Base-by-base conservation (phyloP, 2,888 invertebrate species). In the Deilephila porcellus region DNA sequence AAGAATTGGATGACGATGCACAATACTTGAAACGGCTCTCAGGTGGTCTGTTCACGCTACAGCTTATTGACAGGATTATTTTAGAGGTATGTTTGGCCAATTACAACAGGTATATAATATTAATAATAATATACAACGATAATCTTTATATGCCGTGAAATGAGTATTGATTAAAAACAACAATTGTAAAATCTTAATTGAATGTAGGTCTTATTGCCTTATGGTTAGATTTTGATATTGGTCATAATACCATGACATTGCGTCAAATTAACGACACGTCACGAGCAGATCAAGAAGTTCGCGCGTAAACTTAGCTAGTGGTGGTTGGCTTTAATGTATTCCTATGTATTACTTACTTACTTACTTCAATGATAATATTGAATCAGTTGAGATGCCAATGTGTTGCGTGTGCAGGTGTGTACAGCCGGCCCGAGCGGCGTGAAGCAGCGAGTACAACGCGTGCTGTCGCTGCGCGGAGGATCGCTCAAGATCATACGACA, bases 21-120 rank as follows among this genome's bases (percentile, higher is more conserved):
- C 97, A 97, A 83, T 99, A 99, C 89, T 94, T 99, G 76, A 97
- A 97, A 85, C 95, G 99, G 77, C 92, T 99, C 70, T 98, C 99
- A 76, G 98, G 97, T 11, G 99, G 99, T 0, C 95, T 99, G n/a
- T 99, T 99, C 89, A 98, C 98, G 0, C 95, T 99, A 73, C 99
- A 99, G 91, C 95, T 99, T 71, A 97, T 99, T 37, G 99, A 99
- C 90, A 98, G 98, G 87, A 97, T 98, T 75, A 96, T 98, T 83
- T 92, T 98, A 74, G 98, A 98, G 94, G 96, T 97, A 78, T 86
- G 87, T 74, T 53, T 70, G 56, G 60, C 62, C 7, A 32, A 7
- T 71, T 60, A 19, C 60, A 7, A 25, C 29, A 11, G 11, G 6
- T 37, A 37, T 37, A 37, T 7, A 25, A n/a, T 75, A 14, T 34